Conservation (phyloP, 2,113 vertebrate species). For the Heloderma charlesbogerti region DNA sequence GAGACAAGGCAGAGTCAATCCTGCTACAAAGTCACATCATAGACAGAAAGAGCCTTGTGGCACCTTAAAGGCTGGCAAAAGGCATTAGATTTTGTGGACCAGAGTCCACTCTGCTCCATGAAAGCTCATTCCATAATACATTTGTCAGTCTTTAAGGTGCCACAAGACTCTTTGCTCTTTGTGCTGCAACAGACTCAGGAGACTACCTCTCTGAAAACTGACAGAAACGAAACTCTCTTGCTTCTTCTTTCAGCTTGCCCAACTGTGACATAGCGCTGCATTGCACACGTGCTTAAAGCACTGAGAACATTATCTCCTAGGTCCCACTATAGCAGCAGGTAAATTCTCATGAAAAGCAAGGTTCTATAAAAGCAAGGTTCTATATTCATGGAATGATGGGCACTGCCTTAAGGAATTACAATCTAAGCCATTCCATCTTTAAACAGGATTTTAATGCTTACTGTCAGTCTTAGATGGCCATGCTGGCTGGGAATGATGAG, state of each 20-base stretch:
- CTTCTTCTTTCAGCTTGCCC: background rate
- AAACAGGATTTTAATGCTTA: background rate
- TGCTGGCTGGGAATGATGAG: background rate
- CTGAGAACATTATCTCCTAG: background rate
- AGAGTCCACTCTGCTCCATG: background rate
- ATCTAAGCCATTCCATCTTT: background rate
- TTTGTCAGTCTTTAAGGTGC: background rate
- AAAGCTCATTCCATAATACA: background rate
- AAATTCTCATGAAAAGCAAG: background rate
- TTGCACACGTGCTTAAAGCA: background rate
- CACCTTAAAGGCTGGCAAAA: background rate
- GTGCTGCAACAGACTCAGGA: background rate
- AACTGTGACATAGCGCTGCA: background rate
- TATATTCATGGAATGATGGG: background rate
- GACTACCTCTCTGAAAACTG: background rate
- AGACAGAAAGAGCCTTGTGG: background rate
- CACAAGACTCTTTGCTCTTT: background rate
- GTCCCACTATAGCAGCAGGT: background rate
- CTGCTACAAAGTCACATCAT: background rate
- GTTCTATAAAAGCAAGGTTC: background rate
- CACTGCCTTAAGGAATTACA: background rate
- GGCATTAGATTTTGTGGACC: background rate
- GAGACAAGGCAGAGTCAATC: too few species aligned
- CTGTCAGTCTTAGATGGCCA: fast-evolving
- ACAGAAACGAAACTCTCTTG: background rate